Percentiles rank a stretch among this genome's conserved stretches.
phyloP scores from a whole-genome alignment of 2,113 vertebrate species.

The Platysteira castanea region DNA sequence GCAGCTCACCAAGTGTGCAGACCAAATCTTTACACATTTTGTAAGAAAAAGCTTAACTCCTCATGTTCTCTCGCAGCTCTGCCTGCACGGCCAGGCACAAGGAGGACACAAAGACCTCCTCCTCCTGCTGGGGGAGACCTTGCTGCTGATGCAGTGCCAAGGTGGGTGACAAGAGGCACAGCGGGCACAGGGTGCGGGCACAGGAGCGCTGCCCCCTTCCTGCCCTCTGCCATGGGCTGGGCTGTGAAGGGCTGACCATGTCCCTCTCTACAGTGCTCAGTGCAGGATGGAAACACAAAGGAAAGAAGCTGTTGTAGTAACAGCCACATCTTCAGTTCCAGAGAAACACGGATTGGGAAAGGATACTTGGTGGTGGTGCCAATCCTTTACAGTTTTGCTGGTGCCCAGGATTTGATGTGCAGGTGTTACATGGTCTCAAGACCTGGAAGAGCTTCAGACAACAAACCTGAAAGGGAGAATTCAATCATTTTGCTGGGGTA shows the following conservation, averaged over 20 bases:
- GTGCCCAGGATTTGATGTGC: not conserved
- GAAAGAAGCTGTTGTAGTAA: not conserved
- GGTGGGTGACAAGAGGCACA: fast-evolving
- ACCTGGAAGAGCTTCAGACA: not conserved
- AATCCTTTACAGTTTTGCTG: not conserved
- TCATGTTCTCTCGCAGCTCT: not conserved
- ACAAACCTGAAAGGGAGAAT: not conserved
- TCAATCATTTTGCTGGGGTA: fast-evolving
- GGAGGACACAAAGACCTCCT: not conserved
- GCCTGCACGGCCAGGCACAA: not conserved
- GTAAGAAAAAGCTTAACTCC: conserved; percentile 42
- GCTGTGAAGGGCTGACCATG: not conserved
- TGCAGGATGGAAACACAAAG: not conserved
- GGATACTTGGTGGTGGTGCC: not conserved
- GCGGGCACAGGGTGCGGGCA: not conserved
- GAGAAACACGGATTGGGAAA: not conserved
- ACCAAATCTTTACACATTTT: conserved; percentile 30
- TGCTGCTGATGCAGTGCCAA: not conserved
- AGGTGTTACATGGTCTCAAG: fast-evolving
- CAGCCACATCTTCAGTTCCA: not conserved
- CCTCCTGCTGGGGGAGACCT: not conserved
- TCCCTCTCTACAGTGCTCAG: not conserved
- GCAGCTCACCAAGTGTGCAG: conserved; percentile 39
- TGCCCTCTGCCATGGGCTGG: fast-evolving
- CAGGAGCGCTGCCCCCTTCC: not conserved